Evolutionary conservation across 2,113 vertebrate species (phyloP).

Genomic region (Eulemur rufifrons): DNA sequence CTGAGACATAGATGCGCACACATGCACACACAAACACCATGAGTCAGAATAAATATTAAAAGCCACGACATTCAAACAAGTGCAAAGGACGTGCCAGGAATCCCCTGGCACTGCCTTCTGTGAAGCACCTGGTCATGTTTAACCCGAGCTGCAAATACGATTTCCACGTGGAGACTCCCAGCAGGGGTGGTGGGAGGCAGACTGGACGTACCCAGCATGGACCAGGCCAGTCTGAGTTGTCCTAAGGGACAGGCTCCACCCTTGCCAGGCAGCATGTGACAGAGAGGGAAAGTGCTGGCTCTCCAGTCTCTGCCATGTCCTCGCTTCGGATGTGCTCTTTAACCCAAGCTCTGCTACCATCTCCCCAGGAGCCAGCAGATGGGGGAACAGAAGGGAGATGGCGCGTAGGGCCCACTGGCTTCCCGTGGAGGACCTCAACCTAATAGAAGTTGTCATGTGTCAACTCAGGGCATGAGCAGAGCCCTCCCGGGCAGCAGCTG

Average conservation of each 20-base stretch:
- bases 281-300: neutral
- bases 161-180: neutral
- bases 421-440: constrained; percentile 70
- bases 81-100: constrained; percentile 56
- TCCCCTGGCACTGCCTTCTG: constrained; percentile 32
- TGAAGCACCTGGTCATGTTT: constrained; percentile 59
- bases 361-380: constrained; percentile 76
- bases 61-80: constrained; percentile 75
- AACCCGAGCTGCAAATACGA: constrained; percentile 23
- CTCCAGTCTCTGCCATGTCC: neutral
- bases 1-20: neutral
- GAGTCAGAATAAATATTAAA: constrained; percentile 44
- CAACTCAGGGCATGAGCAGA: constrained; percentile 71
- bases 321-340: neutral
- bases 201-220: neutral
- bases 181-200: neutral
- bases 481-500: constrained; percentile 61
- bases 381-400: constrained; percentile 79
- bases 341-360: constrained; percentile 56
- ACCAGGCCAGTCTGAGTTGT: neutral
- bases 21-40: neutral
- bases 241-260: neutral
- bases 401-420: constrained; percentile 55
- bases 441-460: constrained; percentile 82
- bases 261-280: constrained; percentile 36